Percentiles rank a stretch among this genome's conserved stretches.
These are phyloP conservation scores for Trissolcus basalis DNA, from an alignment of 1,140 invertebrate species.

Conservation along the genomic window DNA sequence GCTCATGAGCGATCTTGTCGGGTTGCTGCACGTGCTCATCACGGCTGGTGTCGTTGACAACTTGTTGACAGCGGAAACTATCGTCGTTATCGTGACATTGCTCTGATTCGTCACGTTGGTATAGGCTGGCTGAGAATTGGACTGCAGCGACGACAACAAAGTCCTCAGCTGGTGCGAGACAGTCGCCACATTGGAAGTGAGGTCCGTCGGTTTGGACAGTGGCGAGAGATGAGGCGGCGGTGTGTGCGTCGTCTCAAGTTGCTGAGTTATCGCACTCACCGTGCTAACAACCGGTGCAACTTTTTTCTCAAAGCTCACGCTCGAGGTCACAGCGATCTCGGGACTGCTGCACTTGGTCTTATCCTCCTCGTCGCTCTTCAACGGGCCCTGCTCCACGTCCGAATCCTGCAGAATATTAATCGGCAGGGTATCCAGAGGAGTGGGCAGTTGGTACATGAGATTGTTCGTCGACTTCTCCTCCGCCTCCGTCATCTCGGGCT, in stretches of 20 bases:
- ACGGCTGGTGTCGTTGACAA: slow-evolving; percentile 40
- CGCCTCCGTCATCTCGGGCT: slow-evolving; percentile 72
- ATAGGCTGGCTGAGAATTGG: slow-evolving; percentile 64
- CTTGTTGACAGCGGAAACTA: slow-evolving; percentile 77
- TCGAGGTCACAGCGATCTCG: neutral
- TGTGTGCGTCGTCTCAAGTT: slow-evolving; percentile 69
- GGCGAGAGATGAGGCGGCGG: slow-evolving; percentile 81
- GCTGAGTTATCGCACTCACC: slow-evolving; percentile 30
- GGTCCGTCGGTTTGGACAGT: slow-evolving; percentile 82
- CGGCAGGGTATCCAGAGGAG: slow-evolving; percentile 70
- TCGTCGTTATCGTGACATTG: slow-evolving; percentile 61
- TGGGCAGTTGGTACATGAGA: slow-evolving; percentile 71
- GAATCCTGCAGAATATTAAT: slow-evolving; percentile 73
- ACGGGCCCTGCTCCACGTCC: slow-evolving; percentile 67
- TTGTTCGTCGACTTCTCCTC: slow-evolving; percentile 68
- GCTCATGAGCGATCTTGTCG: slow-evolving; percentile 55
- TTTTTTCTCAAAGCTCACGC: slow-evolving; percentile 6
- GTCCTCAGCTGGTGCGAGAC: slow-evolving; percentile 81
- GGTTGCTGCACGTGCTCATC: slow-evolving; percentile 47
- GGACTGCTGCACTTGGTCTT: neutral
- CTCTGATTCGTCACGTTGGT: slow-evolving; percentile 54
- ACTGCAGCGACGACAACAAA: slow-evolving; percentile 70
- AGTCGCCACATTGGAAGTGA: slow-evolving; percentile 83
- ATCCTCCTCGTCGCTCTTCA: slow-evolving; percentile 39
- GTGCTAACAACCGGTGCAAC: slow-evolving; percentile 10